phyloP scores from a whole-genome alignment of 2,888 invertebrate genomes.

The Drosophila algonquin region DNA sequence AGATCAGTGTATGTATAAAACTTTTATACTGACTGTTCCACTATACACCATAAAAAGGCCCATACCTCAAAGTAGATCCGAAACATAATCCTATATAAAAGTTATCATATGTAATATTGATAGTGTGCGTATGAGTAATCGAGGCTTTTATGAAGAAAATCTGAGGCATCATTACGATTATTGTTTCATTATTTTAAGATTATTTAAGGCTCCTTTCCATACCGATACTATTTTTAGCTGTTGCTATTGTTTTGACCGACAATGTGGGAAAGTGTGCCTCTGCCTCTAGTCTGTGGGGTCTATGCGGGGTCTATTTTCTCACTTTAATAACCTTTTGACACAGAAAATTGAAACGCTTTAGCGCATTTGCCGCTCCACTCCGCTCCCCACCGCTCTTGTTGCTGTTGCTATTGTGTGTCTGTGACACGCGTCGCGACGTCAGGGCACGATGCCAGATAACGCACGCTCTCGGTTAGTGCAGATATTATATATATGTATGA shows the following conservation, averaged over 20 bases:
- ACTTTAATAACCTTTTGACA: constrained; percentile 77
- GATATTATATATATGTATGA: constrained; percentile 17
- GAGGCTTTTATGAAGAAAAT: no score
- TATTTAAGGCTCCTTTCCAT: no score
- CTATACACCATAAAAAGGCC: no score
- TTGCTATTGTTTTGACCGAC: neutral
- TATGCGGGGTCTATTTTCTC: constrained; percentile 49
- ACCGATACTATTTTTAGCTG: no score
- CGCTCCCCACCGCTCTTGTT: constrained; percentile 14
- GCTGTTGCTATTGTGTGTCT: constrained; percentile 10
- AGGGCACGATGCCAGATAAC: constrained; percentile 54
- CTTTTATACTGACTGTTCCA: no score
- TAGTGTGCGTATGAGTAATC: no score
- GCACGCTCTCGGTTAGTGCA: constrained; percentile 39
- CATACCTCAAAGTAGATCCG: no score
- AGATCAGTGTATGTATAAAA: no score
- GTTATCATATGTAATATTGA: no score
- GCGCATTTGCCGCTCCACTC: constrained; percentile 52
- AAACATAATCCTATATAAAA: no score
- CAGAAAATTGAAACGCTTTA: constrained; percentile 71
- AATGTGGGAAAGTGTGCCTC: constrained; percentile 9
- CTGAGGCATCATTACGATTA: no score
- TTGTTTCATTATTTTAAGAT: no score
- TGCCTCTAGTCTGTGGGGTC: constrained; percentile 11
- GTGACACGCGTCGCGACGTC: constrained; percentile 57